A percentile compares a stretch with the other conserved stretches of the same genome.
Evolutionary conservation across 2,113 vertebrate species (phyloP).

Genomic region (Chamaea fasciata): DNA sequence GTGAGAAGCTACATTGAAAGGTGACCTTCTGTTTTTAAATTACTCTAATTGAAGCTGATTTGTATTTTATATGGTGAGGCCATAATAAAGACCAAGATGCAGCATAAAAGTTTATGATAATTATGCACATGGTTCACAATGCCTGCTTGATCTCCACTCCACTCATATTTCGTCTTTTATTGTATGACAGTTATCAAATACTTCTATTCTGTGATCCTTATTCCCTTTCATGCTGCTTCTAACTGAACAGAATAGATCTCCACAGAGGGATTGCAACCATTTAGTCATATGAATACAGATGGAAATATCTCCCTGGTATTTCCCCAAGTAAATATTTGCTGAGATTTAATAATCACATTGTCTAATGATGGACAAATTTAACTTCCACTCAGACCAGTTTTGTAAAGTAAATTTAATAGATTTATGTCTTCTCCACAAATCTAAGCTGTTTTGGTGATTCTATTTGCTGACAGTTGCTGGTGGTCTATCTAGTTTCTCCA

Average conservation of each 20-base stretch:
- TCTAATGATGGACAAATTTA: neutral
- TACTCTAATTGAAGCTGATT: neutral
- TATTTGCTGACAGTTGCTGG: neutral
- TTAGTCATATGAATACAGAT: neutral
- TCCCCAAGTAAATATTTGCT: constrained; percentile 5
- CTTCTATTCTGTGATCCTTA: neutral
- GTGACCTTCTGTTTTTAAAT: neutral
- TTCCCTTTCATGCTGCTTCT: neutral
- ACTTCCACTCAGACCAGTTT: neutral
- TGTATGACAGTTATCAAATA: neutral
- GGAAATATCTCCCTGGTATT: neutral
- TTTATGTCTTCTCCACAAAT: neutral
- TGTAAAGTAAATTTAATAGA: neutral
- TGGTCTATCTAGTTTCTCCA: neutral
- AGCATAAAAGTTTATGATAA: constrained; percentile 41
- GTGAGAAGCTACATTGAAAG: neutral
- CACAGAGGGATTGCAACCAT: neutral
- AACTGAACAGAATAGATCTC: neutral
- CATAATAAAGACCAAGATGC: constrained; percentile 14
- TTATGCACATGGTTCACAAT: constrained; percentile 8
- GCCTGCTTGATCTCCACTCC: neutral
- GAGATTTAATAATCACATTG: neutral
- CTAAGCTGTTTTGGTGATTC: neutral
- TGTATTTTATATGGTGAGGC: neutral
- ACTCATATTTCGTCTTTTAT: constrained; percentile 29